Base-by-base conservation (phyloP, 2,113 vertebrate genomes). In the Nesoenas mayeri region DNA sequence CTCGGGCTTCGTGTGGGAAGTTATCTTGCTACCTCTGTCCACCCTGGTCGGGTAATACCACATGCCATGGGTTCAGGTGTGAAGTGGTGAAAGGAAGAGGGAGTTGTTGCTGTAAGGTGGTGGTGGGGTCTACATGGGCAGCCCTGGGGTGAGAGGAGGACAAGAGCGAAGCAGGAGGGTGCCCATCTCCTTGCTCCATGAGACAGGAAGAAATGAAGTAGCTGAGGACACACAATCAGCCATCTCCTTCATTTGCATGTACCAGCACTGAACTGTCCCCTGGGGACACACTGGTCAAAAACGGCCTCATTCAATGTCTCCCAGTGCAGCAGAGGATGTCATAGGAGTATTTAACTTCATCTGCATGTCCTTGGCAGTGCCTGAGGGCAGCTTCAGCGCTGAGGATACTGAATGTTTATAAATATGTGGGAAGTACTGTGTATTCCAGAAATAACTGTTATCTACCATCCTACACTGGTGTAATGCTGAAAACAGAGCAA, bases 401-500 rank as follows among this genome's bases (percentile, higher is more conserved):
- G 17, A 79, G 74, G 31, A 25, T 74, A 38, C 34, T 66, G 28
- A 15, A 47, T 0, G 53, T 87, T 79, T 75, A 38, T 75, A 85
- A 92, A 48, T 60, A 28, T 1, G 9, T 15, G 11, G 25, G 32
- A 78, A 67, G n/a, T 24, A 15, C 22, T 13, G 10, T 5, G 7
- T 54, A 64, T 86, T 93, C 70, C 47, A 91, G 91, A 94, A 96
- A 94, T 88, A 94, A 61, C 50, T 40, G 11, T 14, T 90, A 61
- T 11, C 73, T 58, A 9, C 36, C 31, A 10, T 36, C 65, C 48
- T 17, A 4, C 72, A 56, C 10, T 5, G 14, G 11, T 42, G 34
- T 31, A 60, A 3, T 22, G n/a, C 24, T 79, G 82, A 51, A 91
- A 89, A 64, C 29, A 3, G n/a, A 88, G 56, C 11, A 2, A 62